Base-by-base conservation (phyloP, 2,888 invertebrate genomes). In the Diogma glabrata region DNA sequence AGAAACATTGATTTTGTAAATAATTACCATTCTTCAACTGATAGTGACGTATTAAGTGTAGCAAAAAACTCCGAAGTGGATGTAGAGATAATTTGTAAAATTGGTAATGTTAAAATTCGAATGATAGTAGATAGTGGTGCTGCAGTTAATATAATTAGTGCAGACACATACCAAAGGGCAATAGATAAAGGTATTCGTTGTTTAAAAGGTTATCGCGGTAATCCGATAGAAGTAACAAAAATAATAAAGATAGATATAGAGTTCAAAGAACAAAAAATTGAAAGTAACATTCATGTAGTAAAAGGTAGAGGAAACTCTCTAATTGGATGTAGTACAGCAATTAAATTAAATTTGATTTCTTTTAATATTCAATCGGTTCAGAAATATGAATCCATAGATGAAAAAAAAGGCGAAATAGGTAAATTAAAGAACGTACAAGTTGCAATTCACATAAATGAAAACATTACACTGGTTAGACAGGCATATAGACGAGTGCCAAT, bases 401-500 rank as follows among this genome's bases (percentile, higher is more conserved):
- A 33, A 14, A 33, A 12, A 33, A 33, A 33, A 14, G 14, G n/a
- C 6, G 14, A 33, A 33, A 14, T 33, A 58, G 33, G 33, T 5
- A 33, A 33, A 33, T 14, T 33, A 10, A 33, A 33, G 33, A 10
- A 33, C 10, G 33, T 33, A 14, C 6, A 33, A 3, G 33, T 28
- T n/a, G 28, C 9, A n/a, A 28, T 28, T 28, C 28, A 28, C 2
- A 59, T 62, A 17, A 55, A 61, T 48, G 23, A 43, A 26, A n/a
- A n/a, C n/a, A n/a, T 57, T 7, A 57, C 53, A 30, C 60, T 62
- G 14, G 56, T 62, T 12, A 50, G 33, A 8, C 61, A 63, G 49
- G 59, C 59, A 28, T 55, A 58, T 45, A 50, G 62, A 47, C 50
- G 60, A 43, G 52, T 61, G 19, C 63, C 63, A 10, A 57, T 61